phyloP scores from a whole-genome alignment of 2,888 invertebrate species.

The Melieria omissa region DNA sequence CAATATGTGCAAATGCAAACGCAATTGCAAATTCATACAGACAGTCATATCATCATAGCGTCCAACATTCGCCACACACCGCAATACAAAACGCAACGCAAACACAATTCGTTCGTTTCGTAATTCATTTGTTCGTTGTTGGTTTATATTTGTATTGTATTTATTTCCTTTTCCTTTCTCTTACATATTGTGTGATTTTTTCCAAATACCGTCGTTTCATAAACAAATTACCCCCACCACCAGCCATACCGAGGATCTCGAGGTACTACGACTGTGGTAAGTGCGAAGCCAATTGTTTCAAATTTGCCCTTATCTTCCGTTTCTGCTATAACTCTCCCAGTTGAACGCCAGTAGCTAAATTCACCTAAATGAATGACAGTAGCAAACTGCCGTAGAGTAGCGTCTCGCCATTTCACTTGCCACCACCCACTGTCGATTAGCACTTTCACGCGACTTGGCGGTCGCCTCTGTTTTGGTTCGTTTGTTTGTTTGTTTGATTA shows the following conservation, averaged over 20 bases:
- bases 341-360: too few relatives aligned
- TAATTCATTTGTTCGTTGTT: neutral
- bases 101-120: too few relatives aligned
- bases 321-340: too few relatives aligned
- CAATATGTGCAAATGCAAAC: too few relatives aligned
- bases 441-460: too few relatives aligned
- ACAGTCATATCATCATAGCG: too few relatives aligned
- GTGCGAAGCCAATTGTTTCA: slow-evolving; percentile 53
- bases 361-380: neutral
- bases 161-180: slow-evolving; percentile 44
- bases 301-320: too few relatives aligned
- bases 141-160: slow-evolving; percentile 39
- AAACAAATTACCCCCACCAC: slow-evolving; percentile 33
- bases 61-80: too few relatives aligned
- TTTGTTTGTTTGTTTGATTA: neutral
- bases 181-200: slow-evolving; percentile 48
- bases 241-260: slow-evolving; percentile 74
- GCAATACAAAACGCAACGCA: too few relatives aligned
- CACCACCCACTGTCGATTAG: neutral
- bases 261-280: slow-evolving; percentile 75
- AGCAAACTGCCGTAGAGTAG: too few relatives aligned
- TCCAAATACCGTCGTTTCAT: slow-evolving; percentile 46
- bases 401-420: neutral
- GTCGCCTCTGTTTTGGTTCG: too few relatives aligned
- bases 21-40: too few relatives aligned